Evolutionary conservation across 2,113 vertebrate species (phyloP).

Genomic region (Dascyllus trimaculatus): DNA sequence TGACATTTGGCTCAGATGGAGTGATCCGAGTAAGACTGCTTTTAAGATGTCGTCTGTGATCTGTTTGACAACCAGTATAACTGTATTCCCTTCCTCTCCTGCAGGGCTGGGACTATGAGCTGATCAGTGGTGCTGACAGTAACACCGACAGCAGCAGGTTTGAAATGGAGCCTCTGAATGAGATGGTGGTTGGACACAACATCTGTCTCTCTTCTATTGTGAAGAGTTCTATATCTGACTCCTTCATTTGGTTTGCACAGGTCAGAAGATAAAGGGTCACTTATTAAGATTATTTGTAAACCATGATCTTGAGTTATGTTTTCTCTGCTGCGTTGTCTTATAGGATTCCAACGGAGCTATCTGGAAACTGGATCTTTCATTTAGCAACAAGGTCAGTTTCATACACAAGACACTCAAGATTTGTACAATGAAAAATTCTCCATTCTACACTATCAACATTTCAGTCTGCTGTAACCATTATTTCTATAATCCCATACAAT

Average conservation of each 20-base stretch:
- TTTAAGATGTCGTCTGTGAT: too few relatives aligned
- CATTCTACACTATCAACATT: too few relatives aligned
- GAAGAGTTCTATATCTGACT: slow-evolving; percentile 82
- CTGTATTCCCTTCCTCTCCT: background rate
- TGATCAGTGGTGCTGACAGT: slow-evolving; percentile 87
- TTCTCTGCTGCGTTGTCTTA: slow-evolving; percentile 21
- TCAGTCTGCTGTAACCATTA: too few relatives aligned
- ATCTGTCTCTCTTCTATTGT: slow-evolving; percentile 90
- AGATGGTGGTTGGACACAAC: slow-evolving; percentile 88
- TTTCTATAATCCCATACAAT: too few relatives aligned
- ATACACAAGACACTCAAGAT: too few relatives aligned
- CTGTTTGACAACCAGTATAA: background rate
- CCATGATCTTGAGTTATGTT: background rate
- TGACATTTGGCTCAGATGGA: slow-evolving; percentile 91
- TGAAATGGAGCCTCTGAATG: slow-evolving; percentile 93
- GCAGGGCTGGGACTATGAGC: slow-evolving; percentile 94
- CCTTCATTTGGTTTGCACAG: slow-evolving; percentile 94
- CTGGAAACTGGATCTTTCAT: slow-evolving; percentile 96
- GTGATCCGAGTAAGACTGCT: slow-evolving; percentile 86
- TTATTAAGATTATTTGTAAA: background rate
- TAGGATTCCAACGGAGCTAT: slow-evolving; percentile 93
- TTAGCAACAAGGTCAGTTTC: slow-evolving; percentile 89
- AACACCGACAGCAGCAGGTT: slow-evolving; percentile 83
- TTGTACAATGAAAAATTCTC: too few relatives aligned
- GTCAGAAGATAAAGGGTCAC: slow-evolving; percentile 72